phyloP scores from a whole-genome alignment of 1,140 invertebrate species.

The Drosophila sp. region DNA sequence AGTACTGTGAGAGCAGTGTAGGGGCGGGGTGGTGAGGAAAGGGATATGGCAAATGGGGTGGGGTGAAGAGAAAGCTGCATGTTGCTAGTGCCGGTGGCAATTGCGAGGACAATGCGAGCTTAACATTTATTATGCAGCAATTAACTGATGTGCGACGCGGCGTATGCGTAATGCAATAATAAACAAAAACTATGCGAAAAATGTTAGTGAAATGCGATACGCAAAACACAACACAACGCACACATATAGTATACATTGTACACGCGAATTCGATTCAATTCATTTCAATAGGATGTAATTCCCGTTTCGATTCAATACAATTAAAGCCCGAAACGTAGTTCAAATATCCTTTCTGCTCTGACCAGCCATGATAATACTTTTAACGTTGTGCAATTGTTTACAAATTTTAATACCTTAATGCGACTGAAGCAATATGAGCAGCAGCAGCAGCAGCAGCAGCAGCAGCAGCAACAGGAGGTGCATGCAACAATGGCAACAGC shows the following conservation, averaged over 20 bases:
- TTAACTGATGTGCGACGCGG: slow-evolving; percentile 39
- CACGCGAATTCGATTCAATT: neutral
- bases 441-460: neutral
- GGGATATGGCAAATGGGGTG: too few relatives aligned
- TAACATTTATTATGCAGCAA: slow-evolving; percentile 49
- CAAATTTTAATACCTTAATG: slow-evolving; percentile 58
- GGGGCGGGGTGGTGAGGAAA: too few relatives aligned
- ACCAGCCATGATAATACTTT: slow-evolving; percentile 22
- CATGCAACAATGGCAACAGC: neutral
- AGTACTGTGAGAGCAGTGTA: neutral
- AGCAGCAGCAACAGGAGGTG: slow-evolving; percentile 8
- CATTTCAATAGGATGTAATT: slow-evolving; percentile 12
- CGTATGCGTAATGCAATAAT: slow-evolving; percentile 66
- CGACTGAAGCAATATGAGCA: slow-evolving; percentile 12
- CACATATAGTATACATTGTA: neutral
- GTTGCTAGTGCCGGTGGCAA: slow-evolving; percentile 8
- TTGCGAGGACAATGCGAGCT: slow-evolving; percentile 20
- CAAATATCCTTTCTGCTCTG: neutral
- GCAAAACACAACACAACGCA: neutral
- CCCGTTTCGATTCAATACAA: neutral
- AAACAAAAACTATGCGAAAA: slow-evolving; percentile 35
- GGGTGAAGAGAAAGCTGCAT: neutral
- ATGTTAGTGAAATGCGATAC: slow-evolving; percentile 10
- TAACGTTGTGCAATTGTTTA: slow-evolving; percentile 31
- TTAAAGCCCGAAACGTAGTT: slow-evolving; percentile 9